A percentile compares a stretch with the other conserved stretches of the same genome.
phyloP scores from a whole-genome alignment of 2,888 invertebrate species.

The Chaetoderma sp. region DNA sequence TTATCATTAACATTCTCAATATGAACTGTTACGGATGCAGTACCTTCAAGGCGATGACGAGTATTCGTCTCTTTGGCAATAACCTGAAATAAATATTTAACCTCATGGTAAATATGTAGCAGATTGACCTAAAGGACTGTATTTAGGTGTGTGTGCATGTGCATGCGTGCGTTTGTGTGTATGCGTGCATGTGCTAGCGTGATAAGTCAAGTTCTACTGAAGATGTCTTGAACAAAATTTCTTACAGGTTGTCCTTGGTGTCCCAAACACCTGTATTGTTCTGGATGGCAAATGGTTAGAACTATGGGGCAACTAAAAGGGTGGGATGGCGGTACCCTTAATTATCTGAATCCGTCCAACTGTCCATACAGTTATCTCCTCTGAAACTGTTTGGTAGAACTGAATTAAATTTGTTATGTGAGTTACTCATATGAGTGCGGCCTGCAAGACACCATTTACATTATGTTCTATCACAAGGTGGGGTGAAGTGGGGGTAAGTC shows the following conservation, averaged over 20 bases:
- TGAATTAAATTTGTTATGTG: no score
- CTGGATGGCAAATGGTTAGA: not conserved
- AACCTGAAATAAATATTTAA: constrained; percentile 32
- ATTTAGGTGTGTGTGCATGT: no score
- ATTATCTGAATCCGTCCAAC: no score
- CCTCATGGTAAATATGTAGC: not conserved
- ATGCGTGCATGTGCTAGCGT: not conserved
- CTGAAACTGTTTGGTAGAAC: no score
- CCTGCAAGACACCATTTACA: no score
- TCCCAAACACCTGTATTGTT: not conserved
- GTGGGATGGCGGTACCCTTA: no score
- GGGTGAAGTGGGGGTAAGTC: no score
- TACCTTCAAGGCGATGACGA: constrained; percentile 35
- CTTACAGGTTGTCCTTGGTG: not conserved
- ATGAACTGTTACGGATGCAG: constrained; percentile 60
- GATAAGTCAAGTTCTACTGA: no score
- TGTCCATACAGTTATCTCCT: no score
- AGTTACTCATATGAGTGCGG: no score
- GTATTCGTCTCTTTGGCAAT: constrained; percentile 31
- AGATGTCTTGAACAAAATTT: not conserved
- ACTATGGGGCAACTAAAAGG: no score
- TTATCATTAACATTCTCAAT: constrained; percentile 71
- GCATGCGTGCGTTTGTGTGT: not conserved
- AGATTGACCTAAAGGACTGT: not conserved
- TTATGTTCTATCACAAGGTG: no score